These are phyloP conservation scores for Lathronympha strigana DNA, from an alignment of 2,888 invertebrate species.

Conservation along the genomic window DNA sequence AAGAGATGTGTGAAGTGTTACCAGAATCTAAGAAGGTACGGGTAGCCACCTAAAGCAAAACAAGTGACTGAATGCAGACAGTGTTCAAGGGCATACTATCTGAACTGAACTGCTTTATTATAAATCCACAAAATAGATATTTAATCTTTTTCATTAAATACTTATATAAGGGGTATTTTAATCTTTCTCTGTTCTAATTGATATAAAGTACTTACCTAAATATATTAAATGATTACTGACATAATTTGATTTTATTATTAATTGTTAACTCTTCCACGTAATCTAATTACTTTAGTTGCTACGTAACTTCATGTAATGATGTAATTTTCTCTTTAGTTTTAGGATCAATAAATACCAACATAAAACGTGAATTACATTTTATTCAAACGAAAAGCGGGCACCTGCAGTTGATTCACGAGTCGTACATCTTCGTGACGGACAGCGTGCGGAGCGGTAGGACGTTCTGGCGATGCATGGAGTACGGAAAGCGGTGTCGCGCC, in stretches of 20 bases:
- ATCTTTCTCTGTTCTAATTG: neutral
- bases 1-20: neutral
- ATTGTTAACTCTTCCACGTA: neutral
- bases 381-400: slow-evolving; percentile 81
- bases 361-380: slow-evolving; percentile 76
- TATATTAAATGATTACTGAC: neutral
- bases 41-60: neutral
- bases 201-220: neutral
- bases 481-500: slow-evolving; percentile 78
- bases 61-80: neutral
- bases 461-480: slow-evolving; percentile 81
- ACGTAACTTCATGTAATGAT: slow-evolving; percentile 7
- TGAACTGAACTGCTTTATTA: neutral
- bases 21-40: neutral
- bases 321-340: slow-evolving; percentile 61
- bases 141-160: neutral
- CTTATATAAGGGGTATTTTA: too few species aligned
- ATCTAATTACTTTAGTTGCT: neutral
- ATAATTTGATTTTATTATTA: neutral
- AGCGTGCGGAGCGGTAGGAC: slow-evolving; percentile 79
- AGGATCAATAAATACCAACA: slow-evolving; percentile 63
- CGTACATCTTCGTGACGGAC: slow-evolving; percentile 80
- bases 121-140: neutral
- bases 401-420: slow-evolving; percentile 76
- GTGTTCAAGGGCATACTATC: neutral